Evolutionary conservation across 1,140 invertebrate genomes (phyloP), one percentile per base, ranked within the genome.

Genomic region (Plectrocnemia conspersa): DNA sequence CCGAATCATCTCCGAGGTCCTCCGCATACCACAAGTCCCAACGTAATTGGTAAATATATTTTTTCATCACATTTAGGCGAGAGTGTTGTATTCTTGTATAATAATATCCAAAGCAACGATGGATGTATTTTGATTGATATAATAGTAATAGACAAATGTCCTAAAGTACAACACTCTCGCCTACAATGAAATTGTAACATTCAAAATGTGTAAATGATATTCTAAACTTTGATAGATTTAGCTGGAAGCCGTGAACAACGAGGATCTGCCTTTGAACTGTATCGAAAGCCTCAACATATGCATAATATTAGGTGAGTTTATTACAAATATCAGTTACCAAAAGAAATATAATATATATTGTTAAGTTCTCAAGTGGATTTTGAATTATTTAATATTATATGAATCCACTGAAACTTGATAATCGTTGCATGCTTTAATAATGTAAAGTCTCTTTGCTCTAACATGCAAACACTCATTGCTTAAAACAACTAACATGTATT

Each of bases 231-330:
- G 64, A 22, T 63, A 76, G 88, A 91, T 71, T 73, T 91, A 62
- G 85, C 86, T 4, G 88, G 89, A 10, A 88, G 89, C 64, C 84
- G 89, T 61, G 91, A 93, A 68, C 89, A 93, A 66, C 77, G 91
- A 38, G 91, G 90, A n/a, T 93, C 91, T 62, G 93, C 93, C 7
- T 97, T 97, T 69, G 93, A 97, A 67, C 75, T 96, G 24, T 97
- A 97, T 68, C 84, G 89, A 63, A 96, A 96, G 72, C 91, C 91
- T 13, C 79, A 81, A 64, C 79, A 84, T 71, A 82, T 86, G 74
- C 83, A 85, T 65, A 88, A 87, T 65, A 74, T 86, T 64, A 87
- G 85, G 84, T 88, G 77, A 77, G 64, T 52, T 50, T 48, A 18
- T 11, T n/a, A n/a, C n/a, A n/a, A n/a, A n/a, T n/a, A n/a, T n/a